These are phyloP conservation scores for Lepidocyrtoides sp. DNA, from an alignment of 2,888 invertebrate species.

Conservation along the genomic window DNA sequence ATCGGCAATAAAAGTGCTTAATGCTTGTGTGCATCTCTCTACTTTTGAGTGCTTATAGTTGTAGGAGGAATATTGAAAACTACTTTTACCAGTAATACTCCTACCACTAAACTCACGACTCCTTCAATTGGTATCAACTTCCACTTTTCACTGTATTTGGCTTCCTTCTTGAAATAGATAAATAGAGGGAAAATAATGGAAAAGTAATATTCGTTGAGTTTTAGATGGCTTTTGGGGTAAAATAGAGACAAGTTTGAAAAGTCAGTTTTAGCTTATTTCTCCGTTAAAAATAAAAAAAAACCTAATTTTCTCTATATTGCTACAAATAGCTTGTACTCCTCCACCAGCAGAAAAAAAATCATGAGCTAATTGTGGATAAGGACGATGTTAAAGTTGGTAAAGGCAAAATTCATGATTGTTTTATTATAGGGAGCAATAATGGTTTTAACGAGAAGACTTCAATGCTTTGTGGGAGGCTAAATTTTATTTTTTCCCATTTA, in stretches of 20 bases:
- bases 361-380: background rate
- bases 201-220: slow-evolving; percentile 50
- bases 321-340: background rate
- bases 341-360: background rate
- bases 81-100: background rate
- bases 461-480: background rate
- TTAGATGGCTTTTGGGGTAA: background rate
- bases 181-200: slow-evolving; percentile 59
- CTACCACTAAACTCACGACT: background rate
- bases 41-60: slow-evolving; percentile 14
- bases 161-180: slow-evolving; percentile 55
- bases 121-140: slow-evolving; percentile 61
- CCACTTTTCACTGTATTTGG: slow-evolving; percentile 56
- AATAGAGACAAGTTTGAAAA: background rate
- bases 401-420: background rate
- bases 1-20: slow-evolving; percentile 57
- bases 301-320: background rate
- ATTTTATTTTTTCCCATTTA: slow-evolving; percentile 13
- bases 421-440: background rate
- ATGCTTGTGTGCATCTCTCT: slow-evolving; percentile 26
- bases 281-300: background rate
- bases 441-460: slow-evolving; percentile 16
- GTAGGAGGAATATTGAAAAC: too few relatives aligned
- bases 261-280: background rate
- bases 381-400: background rate